Conservation (phyloP, 2,113 vertebrate species). For the Oryzias celebensis region DNA sequence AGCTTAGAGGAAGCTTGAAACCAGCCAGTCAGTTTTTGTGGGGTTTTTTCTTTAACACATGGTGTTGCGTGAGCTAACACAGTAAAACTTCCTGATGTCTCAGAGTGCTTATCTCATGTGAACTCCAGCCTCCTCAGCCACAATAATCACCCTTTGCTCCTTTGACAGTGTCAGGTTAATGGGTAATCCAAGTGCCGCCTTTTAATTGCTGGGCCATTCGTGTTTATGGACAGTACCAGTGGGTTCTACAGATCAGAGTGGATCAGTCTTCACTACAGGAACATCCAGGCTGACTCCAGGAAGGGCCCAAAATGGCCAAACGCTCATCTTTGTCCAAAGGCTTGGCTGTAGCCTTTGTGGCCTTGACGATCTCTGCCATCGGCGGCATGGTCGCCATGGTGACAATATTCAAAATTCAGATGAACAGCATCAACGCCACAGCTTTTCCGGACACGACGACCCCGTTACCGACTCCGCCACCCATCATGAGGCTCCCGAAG, state of each 20-base stretch:
- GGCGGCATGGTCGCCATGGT: constrained; percentile 81
- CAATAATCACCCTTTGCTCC: constrained; percentile 51
- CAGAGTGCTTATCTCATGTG: constrained; percentile 44
- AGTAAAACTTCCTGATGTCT: constrained; percentile 64
- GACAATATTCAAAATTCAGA: constrained; percentile 73
- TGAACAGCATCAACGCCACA: not conserved
- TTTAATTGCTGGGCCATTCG: constrained; percentile 49
- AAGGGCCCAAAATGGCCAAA: constrained; percentile 74
- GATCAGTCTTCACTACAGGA: constrained; percentile 13
- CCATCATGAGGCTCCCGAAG: constrained; percentile 72
- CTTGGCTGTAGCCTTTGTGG: constrained; percentile 61
- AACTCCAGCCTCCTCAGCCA: constrained; percentile 41
- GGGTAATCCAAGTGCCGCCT: constrained; percentile 59
- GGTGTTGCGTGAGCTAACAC: too few relatives aligned
- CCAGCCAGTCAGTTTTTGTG: too few relatives aligned
- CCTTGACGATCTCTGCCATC: constrained; percentile 71
- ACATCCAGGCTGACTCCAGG: not conserved
- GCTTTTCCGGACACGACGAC: rapidly evolving
- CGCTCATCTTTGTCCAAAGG: constrained; percentile 78
- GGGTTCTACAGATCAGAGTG: constrained; percentile 23
- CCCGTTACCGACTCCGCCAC: not conserved
- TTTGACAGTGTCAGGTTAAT: constrained; percentile 67
- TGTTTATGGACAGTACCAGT: constrained; percentile 57
- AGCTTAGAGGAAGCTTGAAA: too few relatives aligned
- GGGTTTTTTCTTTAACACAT: too few relatives aligned